phyloP scores from a whole-genome alignment of 2,113 vertebrate species.

The Hymenochirus boettgeri region DNA sequence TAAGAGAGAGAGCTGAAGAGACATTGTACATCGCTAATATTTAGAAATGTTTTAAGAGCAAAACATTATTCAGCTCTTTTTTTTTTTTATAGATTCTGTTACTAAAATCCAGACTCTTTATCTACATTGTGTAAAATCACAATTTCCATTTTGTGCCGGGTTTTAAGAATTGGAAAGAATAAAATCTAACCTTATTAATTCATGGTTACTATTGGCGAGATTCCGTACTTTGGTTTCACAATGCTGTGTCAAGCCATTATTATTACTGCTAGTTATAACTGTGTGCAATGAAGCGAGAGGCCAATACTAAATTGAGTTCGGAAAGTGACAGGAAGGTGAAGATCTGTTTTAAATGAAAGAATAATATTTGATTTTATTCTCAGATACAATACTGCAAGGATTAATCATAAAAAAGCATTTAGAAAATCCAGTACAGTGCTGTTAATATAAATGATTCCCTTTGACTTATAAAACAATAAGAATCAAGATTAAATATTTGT shows the following conservation, averaged over 20 bases:
- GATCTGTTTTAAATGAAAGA: conserved; percentile 43
- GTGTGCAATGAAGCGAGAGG: conserved; percentile 43
- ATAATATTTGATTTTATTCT: conserved; percentile 44
- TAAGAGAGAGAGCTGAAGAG: too few relatives aligned
- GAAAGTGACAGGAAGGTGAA: conserved; percentile 44
- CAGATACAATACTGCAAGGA: conserved; percentile 41
- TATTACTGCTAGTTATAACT: conserved; percentile 43
- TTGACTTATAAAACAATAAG: conserved; percentile 8
- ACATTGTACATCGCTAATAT: too few relatives aligned
- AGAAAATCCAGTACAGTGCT: conserved; percentile 36
- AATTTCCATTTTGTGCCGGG: conserved; percentile 11
- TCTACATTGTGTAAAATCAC: too few relatives aligned
- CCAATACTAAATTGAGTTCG: conserved; percentile 42
- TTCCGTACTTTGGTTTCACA: conserved; percentile 38
- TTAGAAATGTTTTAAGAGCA: too few relatives aligned
- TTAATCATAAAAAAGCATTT: conserved; percentile 42
- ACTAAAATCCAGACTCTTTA: too few relatives aligned
- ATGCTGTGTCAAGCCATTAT: conserved; percentile 38
- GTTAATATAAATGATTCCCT: conserved; percentile 38
- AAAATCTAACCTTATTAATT: conserved; percentile 31
- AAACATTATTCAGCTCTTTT: too few relatives aligned
- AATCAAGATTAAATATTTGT: neutral
- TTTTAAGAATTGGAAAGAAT: conserved; percentile 28
- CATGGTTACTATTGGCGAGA: conserved; percentile 37
- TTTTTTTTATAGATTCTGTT: too few relatives aligned